Evolutionary conservation across 2,888 invertebrate species (phyloP), one percentile per base, ranked within the genome.

Genomic region (Eurois occulta): DNA sequence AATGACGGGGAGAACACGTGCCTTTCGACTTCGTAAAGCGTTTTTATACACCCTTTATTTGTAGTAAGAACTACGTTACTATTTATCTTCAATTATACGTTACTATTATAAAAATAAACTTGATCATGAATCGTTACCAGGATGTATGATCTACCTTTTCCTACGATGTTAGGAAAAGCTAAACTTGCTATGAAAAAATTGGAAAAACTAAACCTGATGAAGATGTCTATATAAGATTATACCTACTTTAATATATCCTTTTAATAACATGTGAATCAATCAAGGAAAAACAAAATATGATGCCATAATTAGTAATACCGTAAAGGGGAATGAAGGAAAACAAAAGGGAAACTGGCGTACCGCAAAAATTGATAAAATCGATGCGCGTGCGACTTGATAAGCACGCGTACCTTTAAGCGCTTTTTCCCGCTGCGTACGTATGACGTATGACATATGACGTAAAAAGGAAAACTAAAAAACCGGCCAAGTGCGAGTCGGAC

Each of bases 251-350:
- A 41, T 11, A 18, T 55, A 13, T 4, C 11, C 28, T 0, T 71
- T 43, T 24, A 2, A 4, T 55, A 13, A n/a, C 32, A 11, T 16
- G 21, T 46, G 28, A 75, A 55, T 55, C 18, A 75, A 66, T 18
- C 1, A 10, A 66, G 58, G 58, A 65, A 24, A 75, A 35, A 43
- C 11, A 32, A 52, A 65, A 65, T 64, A 55, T 75, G 52, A 52
- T 43, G 75, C 43, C 55, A 55, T 65, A 43, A 21, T 46, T 28
- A 2, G 46, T 46, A 48, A 2, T 18, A 48, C 48, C 5, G 0
- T 18, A 21, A 28, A n/a, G 2, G 38, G 55, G 18, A n/a, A 46
- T 21, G 35, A 62, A 35, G 21, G 3, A 62, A 60, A 60, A 60
- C 1, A 21, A 60, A 60, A 21, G 8, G 32, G 16, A 0, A 58